Evolutionary conservation across 2,797 vertebrate genomes (phyloP), one percentile per base, ranked within the genome.

Genomic region (Hylomyscus alleni): DNA sequence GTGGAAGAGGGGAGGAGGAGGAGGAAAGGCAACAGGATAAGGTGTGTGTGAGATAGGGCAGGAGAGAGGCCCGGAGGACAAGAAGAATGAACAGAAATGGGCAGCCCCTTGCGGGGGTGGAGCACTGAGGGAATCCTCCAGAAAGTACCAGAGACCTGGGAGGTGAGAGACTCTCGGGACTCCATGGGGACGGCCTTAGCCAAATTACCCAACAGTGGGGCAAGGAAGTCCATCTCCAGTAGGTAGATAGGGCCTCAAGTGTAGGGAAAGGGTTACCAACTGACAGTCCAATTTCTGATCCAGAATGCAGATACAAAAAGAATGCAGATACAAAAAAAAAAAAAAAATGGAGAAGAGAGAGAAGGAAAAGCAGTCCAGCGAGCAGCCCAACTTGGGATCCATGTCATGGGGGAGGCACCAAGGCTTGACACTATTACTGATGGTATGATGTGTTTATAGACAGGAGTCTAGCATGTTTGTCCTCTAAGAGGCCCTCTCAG

Each of bases 1-100:
- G 17, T n/a, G n/a, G n/a, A 17, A 20, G 1, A 19, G 3, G 17
- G 17, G n/a, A 13, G 67, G 3, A 3, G 17, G 6, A 19, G 7
- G 17, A 6, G 34, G 14, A 67, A 17, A 10, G n/a, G n/a, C 3
- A 37, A 72, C n/a, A 37, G 6, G 15, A 19, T 69, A 15, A 69
- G 15, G 34, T n/a, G 2, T n/a, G 34, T 5, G 29, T 14, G 12
- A 5, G 13, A 6, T 67, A 14, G 65, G 65, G n/a, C n/a, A 72
- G 17, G n/a, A 72, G 34, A 69, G 15, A 69, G 19, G 6, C 15
- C 6, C 34, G n/a, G 15, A 69, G 34, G 17, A 3, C n/a, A 17
- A 20, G 14, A 7, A 37, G 17, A 72, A 37, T 37, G 17, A 72
- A 37, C 20, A 7, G 15, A 72, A 72, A 72, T 72, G 37, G 37